Conservation (phyloP, 2,888 invertebrate genomes). For the Tanypteryx hageni region DNA sequence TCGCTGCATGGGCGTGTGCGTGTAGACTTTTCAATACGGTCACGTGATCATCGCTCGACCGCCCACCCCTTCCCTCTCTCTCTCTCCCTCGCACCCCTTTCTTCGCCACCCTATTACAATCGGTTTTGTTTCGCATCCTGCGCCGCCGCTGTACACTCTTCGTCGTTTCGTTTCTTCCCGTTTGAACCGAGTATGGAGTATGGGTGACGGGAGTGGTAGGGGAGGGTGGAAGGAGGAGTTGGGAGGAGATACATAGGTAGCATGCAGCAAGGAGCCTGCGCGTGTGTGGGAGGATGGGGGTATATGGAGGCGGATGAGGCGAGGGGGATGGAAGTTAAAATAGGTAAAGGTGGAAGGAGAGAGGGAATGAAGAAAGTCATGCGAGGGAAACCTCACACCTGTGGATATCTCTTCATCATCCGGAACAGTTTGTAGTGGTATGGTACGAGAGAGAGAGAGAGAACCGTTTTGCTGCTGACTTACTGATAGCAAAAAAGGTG, state of each 20-base stretch:
- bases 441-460: slow-evolving; percentile 3
- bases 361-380: neutral
- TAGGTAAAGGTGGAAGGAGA: neutral
- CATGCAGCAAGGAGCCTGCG: neutral
- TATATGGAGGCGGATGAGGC: neutral
- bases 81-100: neutral
- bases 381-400: slow-evolving; percentile 21
- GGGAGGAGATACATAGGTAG: neutral
- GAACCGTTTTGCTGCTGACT: slow-evolving; percentile 3
- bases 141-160: neutral
- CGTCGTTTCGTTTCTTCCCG: too few species aligned
- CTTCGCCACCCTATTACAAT: too few species aligned
- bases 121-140: slow-evolving; percentile 22
- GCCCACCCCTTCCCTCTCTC: slow-evolving; percentile 7
- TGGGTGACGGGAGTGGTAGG: too few species aligned
- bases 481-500: slow-evolving; percentile 8
- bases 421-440: slow-evolving; percentile 12
- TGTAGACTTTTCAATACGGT: slow-evolving; percentile 34
- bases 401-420: slow-evolving; percentile 3
- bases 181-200: too few species aligned
- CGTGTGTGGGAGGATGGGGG: neutral
- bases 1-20: neutral
- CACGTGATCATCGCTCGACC: slow-evolving; percentile 43
- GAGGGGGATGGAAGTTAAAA: too few species aligned
- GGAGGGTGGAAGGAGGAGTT: neutral